These are phyloP conservation scores for Marmota monax DNA, from an alignment of 2,113 vertebrate genomes.

Conservation along the genomic window DNA sequence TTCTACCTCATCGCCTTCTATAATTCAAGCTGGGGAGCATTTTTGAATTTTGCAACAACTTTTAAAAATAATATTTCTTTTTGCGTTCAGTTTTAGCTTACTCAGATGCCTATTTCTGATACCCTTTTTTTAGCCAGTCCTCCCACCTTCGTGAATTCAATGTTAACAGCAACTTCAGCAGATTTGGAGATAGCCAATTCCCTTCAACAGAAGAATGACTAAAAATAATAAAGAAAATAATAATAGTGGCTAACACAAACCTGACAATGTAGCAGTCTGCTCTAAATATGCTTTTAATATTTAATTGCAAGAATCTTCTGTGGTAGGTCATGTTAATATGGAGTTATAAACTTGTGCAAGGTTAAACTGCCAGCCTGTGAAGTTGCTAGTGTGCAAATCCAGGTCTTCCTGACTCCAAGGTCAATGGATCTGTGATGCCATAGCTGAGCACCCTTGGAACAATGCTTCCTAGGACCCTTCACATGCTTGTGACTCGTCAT, in stretches of 20 bases:
- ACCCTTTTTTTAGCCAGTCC: not conserved
- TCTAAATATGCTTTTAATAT: not conserved
- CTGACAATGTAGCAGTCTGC: not conserved
- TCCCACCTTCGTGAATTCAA: not conserved
- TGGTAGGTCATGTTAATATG: not conserved
- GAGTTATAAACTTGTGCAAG: not conserved
- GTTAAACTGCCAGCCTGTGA: not conserved
- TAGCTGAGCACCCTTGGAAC: not conserved
- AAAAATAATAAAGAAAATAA: slow-evolving; percentile 3
- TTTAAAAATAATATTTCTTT: not conserved
- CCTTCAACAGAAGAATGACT: not conserved
- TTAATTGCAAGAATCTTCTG: not conserved
- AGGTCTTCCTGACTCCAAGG: not conserved
- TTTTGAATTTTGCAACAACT: not conserved
- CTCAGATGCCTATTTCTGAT: not conserved
- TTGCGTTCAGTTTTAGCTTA: not conserved
- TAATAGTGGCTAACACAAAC: not conserved
- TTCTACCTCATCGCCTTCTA: not conserved
- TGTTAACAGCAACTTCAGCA: not conserved
- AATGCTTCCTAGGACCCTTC: not conserved
- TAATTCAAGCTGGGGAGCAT: not conserved
- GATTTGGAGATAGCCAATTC: not conserved
- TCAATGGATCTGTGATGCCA: not conserved
- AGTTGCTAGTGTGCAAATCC: not conserved
- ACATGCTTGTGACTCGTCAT: not conserved